Conservation (phyloP, 2,888 invertebrate genomes). For the Cryptocephalus primarius region DNA sequence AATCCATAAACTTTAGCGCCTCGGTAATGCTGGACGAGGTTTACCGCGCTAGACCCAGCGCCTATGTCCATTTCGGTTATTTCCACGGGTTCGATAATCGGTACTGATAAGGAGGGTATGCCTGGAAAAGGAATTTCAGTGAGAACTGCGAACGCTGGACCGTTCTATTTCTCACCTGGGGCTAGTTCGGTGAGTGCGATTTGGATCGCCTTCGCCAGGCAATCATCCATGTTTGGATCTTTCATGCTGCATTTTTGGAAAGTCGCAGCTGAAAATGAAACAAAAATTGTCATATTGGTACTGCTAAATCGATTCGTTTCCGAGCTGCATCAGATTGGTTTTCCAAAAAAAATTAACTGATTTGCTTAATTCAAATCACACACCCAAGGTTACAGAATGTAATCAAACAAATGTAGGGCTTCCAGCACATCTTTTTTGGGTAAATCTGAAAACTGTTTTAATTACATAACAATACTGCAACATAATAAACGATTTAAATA, state of each 20-base stretch:
- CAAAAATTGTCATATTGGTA: too few relatives aligned
- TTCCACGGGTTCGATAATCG: constrained; percentile 7
- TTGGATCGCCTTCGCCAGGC: constrained; percentile 2
- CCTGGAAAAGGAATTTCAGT: constrained; percentile 1
- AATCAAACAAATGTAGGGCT: too few relatives aligned
- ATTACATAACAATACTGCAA: too few relatives aligned
- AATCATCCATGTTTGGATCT: constrained; percentile 1
- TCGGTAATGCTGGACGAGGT: constrained; percentile 9
- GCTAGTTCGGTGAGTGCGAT: neutral
- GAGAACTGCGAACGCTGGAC: too few relatives aligned
- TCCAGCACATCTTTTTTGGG: too few relatives aligned
- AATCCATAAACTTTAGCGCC: constrained; percentile 7
- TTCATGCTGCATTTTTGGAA: constrained; percentile 3
- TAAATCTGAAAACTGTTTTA: too few relatives aligned
- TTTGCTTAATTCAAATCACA: too few relatives aligned
- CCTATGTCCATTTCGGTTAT: constrained; percentile 4
- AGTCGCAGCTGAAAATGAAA: constrained; percentile 1
- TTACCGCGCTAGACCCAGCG: constrained; percentile 9
- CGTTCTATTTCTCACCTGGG: neutral
- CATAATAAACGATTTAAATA: too few relatives aligned
- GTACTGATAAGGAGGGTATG: constrained; percentile 5
- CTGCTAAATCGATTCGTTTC: too few relatives aligned
- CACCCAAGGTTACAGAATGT: too few relatives aligned
- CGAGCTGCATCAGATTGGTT: too few relatives aligned
- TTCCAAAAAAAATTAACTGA: too few relatives aligned